Conservation (phyloP, 2,797 vertebrate species). For the Phataginus tetradactyla region DNA sequence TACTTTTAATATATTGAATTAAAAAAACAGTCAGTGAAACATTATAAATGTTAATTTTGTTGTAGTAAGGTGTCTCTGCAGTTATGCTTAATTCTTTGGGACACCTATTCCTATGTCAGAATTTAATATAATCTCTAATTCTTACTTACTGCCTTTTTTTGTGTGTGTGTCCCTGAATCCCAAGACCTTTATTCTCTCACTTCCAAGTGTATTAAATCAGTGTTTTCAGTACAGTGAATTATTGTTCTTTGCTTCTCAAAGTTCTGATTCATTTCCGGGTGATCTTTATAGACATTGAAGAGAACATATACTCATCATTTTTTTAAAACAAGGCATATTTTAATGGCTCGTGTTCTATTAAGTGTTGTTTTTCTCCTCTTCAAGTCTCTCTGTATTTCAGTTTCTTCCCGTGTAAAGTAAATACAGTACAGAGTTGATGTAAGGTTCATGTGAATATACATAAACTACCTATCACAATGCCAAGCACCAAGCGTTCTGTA, state of each 20-base stretch:
- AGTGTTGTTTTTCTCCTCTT: neutral
- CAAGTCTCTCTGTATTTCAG: neutral
- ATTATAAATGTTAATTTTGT: neutral
- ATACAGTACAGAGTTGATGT: neutral
- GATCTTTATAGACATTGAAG: neutral
- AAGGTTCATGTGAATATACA: neutral
- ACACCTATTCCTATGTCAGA: neutral
- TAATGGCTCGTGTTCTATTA: neutral
- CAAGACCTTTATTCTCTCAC: neutral
- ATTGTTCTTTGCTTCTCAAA: neutral
- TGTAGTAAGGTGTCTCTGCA: neutral
- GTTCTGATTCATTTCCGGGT: neutral
- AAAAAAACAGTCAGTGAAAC: neutral
- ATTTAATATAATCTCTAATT: neutral
- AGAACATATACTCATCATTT: neutral
- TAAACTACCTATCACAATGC: neutral
- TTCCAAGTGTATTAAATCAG: neutral
- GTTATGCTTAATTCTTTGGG: constrained; percentile 10
- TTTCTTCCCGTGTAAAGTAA: neutral
- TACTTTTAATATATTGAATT: neutral
- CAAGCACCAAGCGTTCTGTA: neutral
- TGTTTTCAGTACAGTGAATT: neutral
- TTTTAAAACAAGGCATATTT: neutral
- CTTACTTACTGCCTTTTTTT: neutral
- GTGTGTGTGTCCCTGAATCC: neutral